Base-by-base conservation (phyloP, 2,888 invertebrate genomes). In the Stegana nigrithorax region DNA sequence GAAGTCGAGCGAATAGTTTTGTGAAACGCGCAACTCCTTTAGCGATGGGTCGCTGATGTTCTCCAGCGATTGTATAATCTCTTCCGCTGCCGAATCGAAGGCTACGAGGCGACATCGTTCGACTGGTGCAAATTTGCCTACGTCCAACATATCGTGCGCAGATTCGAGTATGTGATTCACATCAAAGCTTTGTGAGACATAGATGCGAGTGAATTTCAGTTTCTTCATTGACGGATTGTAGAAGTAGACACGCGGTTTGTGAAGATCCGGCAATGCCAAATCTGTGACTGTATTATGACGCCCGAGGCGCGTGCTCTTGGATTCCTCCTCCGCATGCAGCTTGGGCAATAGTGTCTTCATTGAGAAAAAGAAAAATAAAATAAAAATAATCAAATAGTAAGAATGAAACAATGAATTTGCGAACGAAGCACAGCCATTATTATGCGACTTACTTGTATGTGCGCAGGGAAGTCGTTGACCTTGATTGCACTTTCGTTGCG, bases 81-180 rank as follows among this genome's bases (percentile, higher is more conserved):
- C 87, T 67, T 91, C 91, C 42, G 75, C 70, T 2, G 78, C 84
- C 60, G 88, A 88, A 75, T 92, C 90, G 75, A 91, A 94, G 60
- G 88, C 89, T 19, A 93, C 92, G 25, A 94, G 85, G 4, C 93
- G 89, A 75, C 91, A 92, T 67, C 90, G 89, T 57, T 90, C 88
- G n/a, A 90, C 71, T 2, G 89, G 88, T 1, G 90, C 89, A 63
- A 88, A 79, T 21, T 85, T 85, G 25, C 90, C 88, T 36, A 92
- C 85, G 67, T 88, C 87, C 59, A 91, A 87, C 72, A 88, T 86
- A 65, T 87, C 86, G 76, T 89, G 88, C 7, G 90, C 91, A 25
- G 88, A 87, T 60, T 88, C 85, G 17, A 90, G 88, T 0, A 90
- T 88, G 62, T 90, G 89, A 8, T 85, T 84, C 56, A 92, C 82